Percentiles rank a stretch among this genome's conserved stretches.
Conservation (phyloP, 2,113 vertebrate genomes). For the Lasiurus cinereus region DNA sequence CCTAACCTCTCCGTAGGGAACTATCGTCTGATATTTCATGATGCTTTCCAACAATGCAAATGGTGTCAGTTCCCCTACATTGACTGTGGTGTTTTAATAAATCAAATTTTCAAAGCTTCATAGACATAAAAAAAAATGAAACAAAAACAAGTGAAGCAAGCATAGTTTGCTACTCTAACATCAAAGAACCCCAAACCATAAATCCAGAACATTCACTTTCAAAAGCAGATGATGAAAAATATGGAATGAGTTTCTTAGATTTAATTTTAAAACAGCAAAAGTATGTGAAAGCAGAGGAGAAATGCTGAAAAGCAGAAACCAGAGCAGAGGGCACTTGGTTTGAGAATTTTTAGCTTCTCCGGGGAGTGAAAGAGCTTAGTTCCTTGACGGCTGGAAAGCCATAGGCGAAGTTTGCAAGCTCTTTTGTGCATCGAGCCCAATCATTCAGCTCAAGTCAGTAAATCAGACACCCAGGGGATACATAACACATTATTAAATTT, state of each 20-base stretch:
- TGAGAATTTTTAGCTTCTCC: constrained; percentile 77
- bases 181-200: constrained; percentile 78
- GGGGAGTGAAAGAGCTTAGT: constrained; percentile 75
- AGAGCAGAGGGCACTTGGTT: constrained; percentile 74
- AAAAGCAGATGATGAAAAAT: constrained; percentile 83
- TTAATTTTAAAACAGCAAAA: constrained; percentile 82
- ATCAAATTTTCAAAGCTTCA: constrained; percentile 82
- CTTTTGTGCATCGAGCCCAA: constrained; percentile 56
- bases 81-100: constrained; percentile 79
- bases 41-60: constrained; percentile 62
- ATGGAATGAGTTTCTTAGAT: constrained; percentile 84
- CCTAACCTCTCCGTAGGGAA: constrained; percentile 6
- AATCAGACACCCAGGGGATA: constrained; percentile 70
- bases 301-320: constrained; percentile 81
- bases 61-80: constrained; percentile 76
- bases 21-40: not conserved
- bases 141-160: constrained; percentile 80
- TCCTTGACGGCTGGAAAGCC: constrained; percentile 56
- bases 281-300: constrained; percentile 80
- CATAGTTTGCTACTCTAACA: constrained; percentile 73
- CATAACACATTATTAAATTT: constrained; percentile 77
- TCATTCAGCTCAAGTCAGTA: constrained; percentile 67
- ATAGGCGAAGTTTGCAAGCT: constrained; percentile 60
- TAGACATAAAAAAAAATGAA: constrained; percentile 70
- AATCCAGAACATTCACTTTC: constrained; percentile 81